Evolutionary conservation across 1,140 invertebrate species (phyloP), one percentile per base, ranked within the genome.

Genomic region (Augochlora pura): DNA sequence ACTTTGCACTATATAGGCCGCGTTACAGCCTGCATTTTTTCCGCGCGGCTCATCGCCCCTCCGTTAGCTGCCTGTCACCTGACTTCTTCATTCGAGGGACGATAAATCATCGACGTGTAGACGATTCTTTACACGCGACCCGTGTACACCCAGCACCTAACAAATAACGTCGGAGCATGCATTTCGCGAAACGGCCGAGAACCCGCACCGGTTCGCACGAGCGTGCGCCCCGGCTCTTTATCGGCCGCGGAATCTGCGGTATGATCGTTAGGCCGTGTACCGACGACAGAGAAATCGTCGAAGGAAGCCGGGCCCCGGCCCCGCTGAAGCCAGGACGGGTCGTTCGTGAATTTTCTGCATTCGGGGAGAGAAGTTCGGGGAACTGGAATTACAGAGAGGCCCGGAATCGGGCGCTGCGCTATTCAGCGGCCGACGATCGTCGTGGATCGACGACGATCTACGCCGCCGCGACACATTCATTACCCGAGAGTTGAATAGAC

Each of bases 401-500:
- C 38, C 8, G 27, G 27, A 80, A 64, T n/a, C 27, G 1, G 10
- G 10, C 27, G 57, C 64, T n/a, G 39, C 46, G 70, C 49, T 67
- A 69, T 73, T 73, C 81, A 80, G 80, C 79, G 77, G 82, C 66
- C 73, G 83, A 49, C 77, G 57, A 72, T 70, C 71, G 57, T 84
- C 77, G 82, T n/a, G n/a, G 65, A 14, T 59, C 42, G 18, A 59
- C 60, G 71, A 42, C 27, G 38, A 75, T 69, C 32, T 25, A 25
- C 59, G 9, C 12, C 63, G 39, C 80, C 73, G 69, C 80, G 84
- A 88, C 84, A 84, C 85, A 86, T 88, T 87, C 86, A 87, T 89
- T 89, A 87, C 72, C 32, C 66, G 18, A 59, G 82, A n/a, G 80
- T 85, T 80, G 67, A 86, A 82, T 83, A 83, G 85, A 83, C 77